Evolutionary conservation across 2,888 invertebrate genomes (phyloP).

Genomic region (Orthosia cruda): DNA sequence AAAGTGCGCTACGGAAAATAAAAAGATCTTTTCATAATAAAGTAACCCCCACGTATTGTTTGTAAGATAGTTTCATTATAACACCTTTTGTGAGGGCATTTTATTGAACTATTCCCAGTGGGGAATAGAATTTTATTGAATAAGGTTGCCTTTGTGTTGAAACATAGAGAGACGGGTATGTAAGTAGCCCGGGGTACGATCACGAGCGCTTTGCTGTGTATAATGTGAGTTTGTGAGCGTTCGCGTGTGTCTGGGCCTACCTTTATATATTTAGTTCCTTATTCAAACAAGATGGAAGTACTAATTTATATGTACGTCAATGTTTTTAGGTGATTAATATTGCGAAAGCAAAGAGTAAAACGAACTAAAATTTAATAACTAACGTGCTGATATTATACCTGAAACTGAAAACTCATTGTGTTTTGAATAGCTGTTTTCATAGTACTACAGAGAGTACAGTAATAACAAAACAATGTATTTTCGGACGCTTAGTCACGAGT

Average conservation of each 20-base stretch:
- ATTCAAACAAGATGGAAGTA: conserved; percentile 7
- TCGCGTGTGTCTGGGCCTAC: conserved; percentile 12
- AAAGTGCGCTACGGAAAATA: conserved; percentile 39
- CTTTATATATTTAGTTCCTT: conserved; percentile 18
- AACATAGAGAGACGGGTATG: conserved; percentile 50
- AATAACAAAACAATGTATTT: conserved; percentile 41
- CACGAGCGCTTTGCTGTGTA: conserved; percentile 42
- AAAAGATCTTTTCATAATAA: conserved; percentile 61
- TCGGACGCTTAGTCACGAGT: conserved; percentile 29
- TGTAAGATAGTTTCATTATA: conserved; percentile 70
- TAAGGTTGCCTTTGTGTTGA: conserved; percentile 65
- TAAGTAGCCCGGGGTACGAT: conserved; percentile 52
- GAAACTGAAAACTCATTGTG: conserved; percentile 20
- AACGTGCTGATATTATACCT: conserved; percentile 6
- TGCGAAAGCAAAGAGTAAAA: not conserved
- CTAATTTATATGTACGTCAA: not conserved
- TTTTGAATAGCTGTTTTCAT: conserved; percentile 17
- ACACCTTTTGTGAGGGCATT: conserved; percentile 67
- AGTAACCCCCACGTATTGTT: conserved; percentile 66
- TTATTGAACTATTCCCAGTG: conserved; percentile 67
- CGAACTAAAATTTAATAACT: conserved; percentile 3
- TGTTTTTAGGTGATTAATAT: conserved; percentile 2
- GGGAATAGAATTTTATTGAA: conserved; percentile 68
- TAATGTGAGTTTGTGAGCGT: conserved; percentile 42
- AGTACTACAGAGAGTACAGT: conserved; percentile 15